Conservation (phyloP, 2,888 invertebrate species). For the Nymphalis c-album region DNA sequence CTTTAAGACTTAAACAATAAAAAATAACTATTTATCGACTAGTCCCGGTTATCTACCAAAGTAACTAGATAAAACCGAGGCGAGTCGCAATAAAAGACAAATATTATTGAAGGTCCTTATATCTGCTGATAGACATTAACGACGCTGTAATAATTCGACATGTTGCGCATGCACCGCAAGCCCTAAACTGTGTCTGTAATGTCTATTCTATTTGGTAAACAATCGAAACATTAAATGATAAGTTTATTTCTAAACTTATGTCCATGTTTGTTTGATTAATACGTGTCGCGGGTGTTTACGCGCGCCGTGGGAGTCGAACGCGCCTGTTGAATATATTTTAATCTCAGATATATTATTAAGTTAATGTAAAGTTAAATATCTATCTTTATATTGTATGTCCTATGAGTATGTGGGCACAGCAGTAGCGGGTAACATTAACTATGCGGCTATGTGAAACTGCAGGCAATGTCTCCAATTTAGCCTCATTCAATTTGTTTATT, state of each 20-base stretch:
- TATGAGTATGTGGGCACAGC: no score
- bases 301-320: constrained; percentile 19
- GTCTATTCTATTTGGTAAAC: not conserved
- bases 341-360: no score
- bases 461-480: no score
- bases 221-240: not conserved
- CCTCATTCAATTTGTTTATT: no score
- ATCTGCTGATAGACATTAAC: not conserved
- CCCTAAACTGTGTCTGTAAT: not conserved
- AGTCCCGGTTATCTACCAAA: not conserved
- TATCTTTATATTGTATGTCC: no score
- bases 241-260: constrained; percentile 5
- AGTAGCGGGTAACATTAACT: no score
- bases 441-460: no score
- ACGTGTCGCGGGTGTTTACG: constrained; percentile 22
- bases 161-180: not conserved
- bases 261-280: constrained; percentile 27
- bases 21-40: not conserved
- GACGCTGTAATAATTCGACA: not conserved
- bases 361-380: no score
- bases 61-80: not conserved
- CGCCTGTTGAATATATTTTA: not conserved
- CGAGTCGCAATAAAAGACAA: not conserved
- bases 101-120: not conserved
- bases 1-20: not conserved